Evolutionary conservation across 2,113 vertebrate genomes (phyloP), one percentile per base, ranked within the genome.

Genomic region (Pluvialis apricaria): DNA sequence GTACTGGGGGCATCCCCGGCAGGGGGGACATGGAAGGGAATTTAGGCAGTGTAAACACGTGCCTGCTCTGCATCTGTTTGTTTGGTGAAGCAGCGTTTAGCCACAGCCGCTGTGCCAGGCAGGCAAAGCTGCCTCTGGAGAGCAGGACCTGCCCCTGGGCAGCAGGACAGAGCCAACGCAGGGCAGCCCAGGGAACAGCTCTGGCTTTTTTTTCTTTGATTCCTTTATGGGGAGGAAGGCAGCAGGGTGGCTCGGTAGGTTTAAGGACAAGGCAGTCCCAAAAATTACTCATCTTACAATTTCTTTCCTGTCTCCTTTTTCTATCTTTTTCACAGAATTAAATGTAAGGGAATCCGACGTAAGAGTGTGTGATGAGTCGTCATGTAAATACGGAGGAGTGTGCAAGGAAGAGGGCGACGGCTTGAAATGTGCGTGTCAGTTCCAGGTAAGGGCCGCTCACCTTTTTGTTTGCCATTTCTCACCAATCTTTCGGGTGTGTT

Each of bases 341-440:
- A 99, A 98, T 28, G 98, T 99, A 97, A 99, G 98, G 90, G 99
- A 99, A 90, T 99, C 98, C 11, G 99, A 99, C 9, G 96, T 98
- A 91, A 98, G 98, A 96, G 98, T 98, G 49, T 99, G 99, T 70
- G 99, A 99, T 88, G 99, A 99, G 80, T 98, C 99, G 2, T 98
- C 98, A 2, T 99, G 99, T 98, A 98, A 99, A 91, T 99, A 98
- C 4, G 99, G 99, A 96, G 99, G 99, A 47, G 97, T 99, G 93
- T 99, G 99, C 97, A 98, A 98, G 92, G 99, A 99, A 96, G 99
- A 99, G 80, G 98, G 98, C 0, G 98, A 99, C n/a, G 98, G 98
- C 94, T 97, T 99, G 97, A 99, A 99, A 94, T 99, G 99, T 95
- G 98, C 98, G 32, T 99, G 99, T 96, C 99, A 99, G 60, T 99